Base-by-base conservation (phyloP, 2,888 invertebrate genomes). In the Agriopis leucophaearia region DNA sequence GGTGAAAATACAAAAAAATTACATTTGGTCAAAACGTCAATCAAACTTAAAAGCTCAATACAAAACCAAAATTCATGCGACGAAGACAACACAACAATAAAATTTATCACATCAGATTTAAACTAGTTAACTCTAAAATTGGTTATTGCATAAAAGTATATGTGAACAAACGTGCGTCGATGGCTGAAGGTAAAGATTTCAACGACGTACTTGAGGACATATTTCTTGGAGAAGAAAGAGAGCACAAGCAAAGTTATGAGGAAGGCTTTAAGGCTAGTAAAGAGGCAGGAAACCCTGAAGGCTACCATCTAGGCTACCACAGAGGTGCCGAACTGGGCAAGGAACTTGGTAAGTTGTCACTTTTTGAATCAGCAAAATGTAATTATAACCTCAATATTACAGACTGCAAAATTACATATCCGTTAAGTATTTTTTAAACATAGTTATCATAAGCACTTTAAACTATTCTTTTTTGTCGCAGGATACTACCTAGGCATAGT, bases 271-370 rank as follows among this genome's bases (percentile, higher is more conserved):
- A 89, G 67, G 94, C 94, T 75, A 97, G 97, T 0, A 86, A 86
- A 58, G 85, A 88, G 42, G 94, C 95, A 77, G 96, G 96, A 5
- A 96, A 95, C 77, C 82, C 95, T 16, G 96, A 96, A 82, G 97
- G 96, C 1, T 96, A 94, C 82, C 96, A 96, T 84, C 89, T 96
- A 70, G 98, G 98, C 1, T 97, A 97, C 83, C 96, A 97, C 72
- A 95, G 96, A 86, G 97, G 97, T 10, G 95, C 96, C 60, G 95
- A 96, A 82, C 82, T 97, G 16, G 97, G 97, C 4, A 95, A 96
- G 54, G 97, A 97, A 88, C 88, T 98, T 55, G 92, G 92, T 90
- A 84, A 77, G 52, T 12, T 50, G 27, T 13, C 12, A 40, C 6
- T 12, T 59, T 16, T 38, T 27, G 8, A 9, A 3, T 15, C 10